Percentiles rank a stretch among this genome's conserved stretches.
Conservation (phyloP, 2,113 vertebrate species). For the Oryzias woworae region DNA sequence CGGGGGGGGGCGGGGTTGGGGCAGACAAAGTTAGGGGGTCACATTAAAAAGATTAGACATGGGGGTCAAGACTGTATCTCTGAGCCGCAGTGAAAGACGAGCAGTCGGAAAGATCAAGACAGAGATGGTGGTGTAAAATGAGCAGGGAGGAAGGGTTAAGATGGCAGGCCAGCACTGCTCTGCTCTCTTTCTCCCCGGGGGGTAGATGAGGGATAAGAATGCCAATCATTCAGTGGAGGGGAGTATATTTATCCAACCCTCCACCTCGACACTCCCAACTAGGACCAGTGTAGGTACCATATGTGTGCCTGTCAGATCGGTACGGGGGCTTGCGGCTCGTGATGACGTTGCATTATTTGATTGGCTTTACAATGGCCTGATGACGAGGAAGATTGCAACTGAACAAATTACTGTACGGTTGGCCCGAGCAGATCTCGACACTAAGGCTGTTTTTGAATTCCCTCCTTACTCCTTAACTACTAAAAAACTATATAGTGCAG, state of each 20-base stretch:
- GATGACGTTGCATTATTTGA: too few relatives aligned
- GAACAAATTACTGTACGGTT: too few relatives aligned
- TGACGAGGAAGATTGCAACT: too few relatives aligned
- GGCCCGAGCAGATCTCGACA: too few relatives aligned
- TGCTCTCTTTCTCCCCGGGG: slow-evolving; percentile 31
- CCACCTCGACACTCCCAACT: slow-evolving; percentile 29
- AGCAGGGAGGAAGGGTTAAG: slow-evolving; percentile 60
- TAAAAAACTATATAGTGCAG: too few relatives aligned
- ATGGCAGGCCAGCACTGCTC: slow-evolving; percentile 45
- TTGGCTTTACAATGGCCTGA: too few relatives aligned
- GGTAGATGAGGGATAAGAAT: slow-evolving; percentile 52
- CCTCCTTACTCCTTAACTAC: too few relatives aligned
- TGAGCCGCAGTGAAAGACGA: slow-evolving; percentile 24
- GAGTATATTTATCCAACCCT: slow-evolving; percentile 54
- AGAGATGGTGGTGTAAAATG: slow-evolving; percentile 37
- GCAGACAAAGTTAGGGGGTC: slow-evolving; percentile 10
- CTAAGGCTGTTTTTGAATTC: too few relatives aligned
- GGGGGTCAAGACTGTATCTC: slow-evolving; percentile 41
- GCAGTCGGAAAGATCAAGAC: slow-evolving; percentile 32
- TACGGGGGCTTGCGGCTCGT: too few relatives aligned
- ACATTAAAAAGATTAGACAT: slow-evolving; percentile 47
- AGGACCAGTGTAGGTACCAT: background rate
- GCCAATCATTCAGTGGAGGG: slow-evolving; percentile 49
- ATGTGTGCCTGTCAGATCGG: too few relatives aligned
- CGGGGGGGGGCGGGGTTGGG: background rate